Conservation (phyloP, 2,113 vertebrate genomes). For the Zingel zingel region DNA sequence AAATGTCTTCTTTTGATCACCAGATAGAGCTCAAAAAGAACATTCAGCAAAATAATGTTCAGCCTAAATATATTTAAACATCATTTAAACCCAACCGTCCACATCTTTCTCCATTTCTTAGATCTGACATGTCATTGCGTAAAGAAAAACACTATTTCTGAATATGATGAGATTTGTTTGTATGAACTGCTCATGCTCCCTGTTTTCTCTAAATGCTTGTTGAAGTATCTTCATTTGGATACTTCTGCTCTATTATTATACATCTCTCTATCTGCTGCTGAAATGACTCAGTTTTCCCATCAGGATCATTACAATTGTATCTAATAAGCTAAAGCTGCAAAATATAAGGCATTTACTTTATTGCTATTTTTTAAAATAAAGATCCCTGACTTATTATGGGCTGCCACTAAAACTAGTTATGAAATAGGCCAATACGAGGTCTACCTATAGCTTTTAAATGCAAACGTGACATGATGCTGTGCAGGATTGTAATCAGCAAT, state of each 20-base stretch:
- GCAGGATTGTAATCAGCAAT: conserved; percentile 72
- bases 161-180: not conserved
- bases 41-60: not conserved
- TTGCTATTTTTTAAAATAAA: conserved; percentile 52
- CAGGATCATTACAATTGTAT: conserved; percentile 38
- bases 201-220: not conserved
- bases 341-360: conserved; percentile 34
- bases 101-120: not conserved
- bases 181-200: not conserved
- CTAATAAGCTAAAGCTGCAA: conserved; percentile 44
- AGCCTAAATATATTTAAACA: not conserved
- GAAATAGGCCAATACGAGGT: conserved; percentile 42
- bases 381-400: conserved; percentile 41
- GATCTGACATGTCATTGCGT: not conserved
- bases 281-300: conserved; percentile 34
- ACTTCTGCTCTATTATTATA: conserved; percentile 2
- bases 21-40: not conserved
- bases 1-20: not conserved
- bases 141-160: not conserved
- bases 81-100: not conserved
- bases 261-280: conserved; percentile 27
- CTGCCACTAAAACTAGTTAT: conserved; percentile 18
- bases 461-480: conserved; percentile 41
- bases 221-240: conserved; percentile 33
- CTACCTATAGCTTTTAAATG: conserved; percentile 39